These are phyloP conservation scores for Noctua janthe DNA, from an alignment of 2,888 invertebrate species.

Conservation along the genomic window DNA sequence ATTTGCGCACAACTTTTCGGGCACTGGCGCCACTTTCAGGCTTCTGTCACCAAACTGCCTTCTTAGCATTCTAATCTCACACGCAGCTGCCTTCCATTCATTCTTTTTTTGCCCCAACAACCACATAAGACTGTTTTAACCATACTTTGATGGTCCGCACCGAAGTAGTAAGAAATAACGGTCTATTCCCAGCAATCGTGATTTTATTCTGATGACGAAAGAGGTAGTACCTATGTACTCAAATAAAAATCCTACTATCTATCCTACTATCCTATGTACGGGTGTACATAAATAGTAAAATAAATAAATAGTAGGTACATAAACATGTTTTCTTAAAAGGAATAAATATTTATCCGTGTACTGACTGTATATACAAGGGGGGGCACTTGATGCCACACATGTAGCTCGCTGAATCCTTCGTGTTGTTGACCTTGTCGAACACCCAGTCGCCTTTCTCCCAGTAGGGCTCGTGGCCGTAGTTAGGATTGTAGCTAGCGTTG, in stretches of 20 bases:
- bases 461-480: slow-evolving; percentile 62
- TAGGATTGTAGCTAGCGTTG: slow-evolving; percentile 39
- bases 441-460: slow-evolving; percentile 62
- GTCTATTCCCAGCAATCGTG: not conserved
- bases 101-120: too few species aligned
- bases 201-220: too few species aligned
- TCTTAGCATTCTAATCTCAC: not conserved
- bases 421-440: slow-evolving; percentile 16
- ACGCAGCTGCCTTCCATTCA: not conserved
- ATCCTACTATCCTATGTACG: too few species aligned
- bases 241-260: too few species aligned
- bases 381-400: slow-evolving; percentile 43
- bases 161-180: not conserved
- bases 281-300: not conserved
- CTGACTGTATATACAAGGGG: slow-evolving; percentile 28
- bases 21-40: not conserved
- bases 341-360: not conserved
- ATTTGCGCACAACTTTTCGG: not conserved
- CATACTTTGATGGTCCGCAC: too few species aligned
- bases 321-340: not conserved
- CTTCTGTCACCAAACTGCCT: not conserved
- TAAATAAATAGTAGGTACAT: not conserved
- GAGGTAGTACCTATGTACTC: too few species aligned
- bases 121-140: not conserved
- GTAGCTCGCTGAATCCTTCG: fast-evolving